Conservation (phyloP, 2,113 vertebrate species). For the Asarcornis scutulata region DNA sequence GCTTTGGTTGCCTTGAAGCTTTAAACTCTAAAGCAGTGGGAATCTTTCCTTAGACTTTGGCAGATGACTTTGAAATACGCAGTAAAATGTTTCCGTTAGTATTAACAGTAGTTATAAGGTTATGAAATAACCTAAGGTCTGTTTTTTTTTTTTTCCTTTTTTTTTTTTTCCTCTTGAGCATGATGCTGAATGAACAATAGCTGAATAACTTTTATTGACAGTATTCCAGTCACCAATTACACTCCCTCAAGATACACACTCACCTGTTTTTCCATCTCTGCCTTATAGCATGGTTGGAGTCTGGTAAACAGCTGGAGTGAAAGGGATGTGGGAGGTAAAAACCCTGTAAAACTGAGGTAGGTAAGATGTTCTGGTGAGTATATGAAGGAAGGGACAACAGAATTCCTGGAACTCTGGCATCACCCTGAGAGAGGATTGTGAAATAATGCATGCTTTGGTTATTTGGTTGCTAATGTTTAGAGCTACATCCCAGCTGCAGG, state of each 20-base stretch:
- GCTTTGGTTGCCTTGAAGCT: background rate
- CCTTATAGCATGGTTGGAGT: background rate
- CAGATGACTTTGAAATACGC: background rate
- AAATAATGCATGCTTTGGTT: background rate
- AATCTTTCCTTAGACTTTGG: background rate
- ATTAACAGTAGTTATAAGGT: background rate
- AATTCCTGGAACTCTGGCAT: background rate
- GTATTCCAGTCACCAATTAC: background rate
- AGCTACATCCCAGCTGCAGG: background rate
- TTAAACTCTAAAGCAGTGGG: background rate
- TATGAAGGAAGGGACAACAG: background rate
- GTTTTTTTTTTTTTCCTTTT: background rate
- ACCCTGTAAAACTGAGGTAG: background rate
- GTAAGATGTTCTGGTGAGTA: background rate
- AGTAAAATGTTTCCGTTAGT: background rate
- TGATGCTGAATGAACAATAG: constrained; percentile 24
- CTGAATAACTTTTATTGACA: background rate
- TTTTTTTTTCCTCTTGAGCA: background rate
- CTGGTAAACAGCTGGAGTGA: background rate
- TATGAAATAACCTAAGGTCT: background rate
- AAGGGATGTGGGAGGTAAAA: background rate
- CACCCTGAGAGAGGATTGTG: background rate
- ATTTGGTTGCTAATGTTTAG: background rate
- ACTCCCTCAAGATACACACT: background rate
- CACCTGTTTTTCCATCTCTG: background rate